Evolutionary conservation across 2,888 invertebrate species (phyloP).

Genomic region (Corbicula japonica): DNA sequence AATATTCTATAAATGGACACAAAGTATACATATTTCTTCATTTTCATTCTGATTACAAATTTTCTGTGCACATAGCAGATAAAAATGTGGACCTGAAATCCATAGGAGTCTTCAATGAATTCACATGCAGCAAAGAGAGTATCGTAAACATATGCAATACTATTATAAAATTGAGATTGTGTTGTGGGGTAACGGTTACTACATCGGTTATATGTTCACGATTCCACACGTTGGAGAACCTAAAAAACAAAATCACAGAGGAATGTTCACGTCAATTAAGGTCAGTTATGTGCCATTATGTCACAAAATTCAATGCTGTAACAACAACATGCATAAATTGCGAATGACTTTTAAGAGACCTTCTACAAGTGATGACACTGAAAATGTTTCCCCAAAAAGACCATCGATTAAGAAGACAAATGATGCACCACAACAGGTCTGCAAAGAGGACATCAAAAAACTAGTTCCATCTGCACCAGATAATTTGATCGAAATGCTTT

Average conservation of each 20-base stretch:
- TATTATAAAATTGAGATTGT: conserved; percentile 2
- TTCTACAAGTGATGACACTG: no score
- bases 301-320: background rate
- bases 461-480: background rate
- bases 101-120: no score
- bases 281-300: background rate
- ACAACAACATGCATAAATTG: background rate
- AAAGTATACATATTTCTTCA: no score
- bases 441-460: background rate
- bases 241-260: background rate
- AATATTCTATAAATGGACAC: no score
- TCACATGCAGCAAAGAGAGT: no score
- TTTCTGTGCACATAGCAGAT: no score
- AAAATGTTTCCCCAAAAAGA: conserved; percentile 1
- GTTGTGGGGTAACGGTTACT: background rate
- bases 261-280: background rate
- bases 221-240: background rate
- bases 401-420: background rate
- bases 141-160: no score
- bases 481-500: no score
- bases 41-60: no score
- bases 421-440: background rate
- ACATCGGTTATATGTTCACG: background rate
- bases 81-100: no score
- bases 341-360: no score